phyloP scores from a whole-genome alignment of 2,888 invertebrate species.

The Hipparchia semele region DNA sequence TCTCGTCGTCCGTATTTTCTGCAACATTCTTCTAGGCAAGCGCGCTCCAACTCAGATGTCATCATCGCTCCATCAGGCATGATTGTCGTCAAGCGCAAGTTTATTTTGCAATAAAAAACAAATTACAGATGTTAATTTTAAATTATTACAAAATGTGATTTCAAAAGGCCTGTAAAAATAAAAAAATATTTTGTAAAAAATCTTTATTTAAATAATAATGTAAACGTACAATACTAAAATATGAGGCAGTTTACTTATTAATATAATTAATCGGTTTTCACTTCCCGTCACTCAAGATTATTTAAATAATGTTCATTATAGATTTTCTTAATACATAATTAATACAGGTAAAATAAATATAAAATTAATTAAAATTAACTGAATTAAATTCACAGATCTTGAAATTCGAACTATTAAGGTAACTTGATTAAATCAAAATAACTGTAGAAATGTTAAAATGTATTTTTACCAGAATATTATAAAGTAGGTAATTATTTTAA shows the following conservation, averaged over 20 bases:
- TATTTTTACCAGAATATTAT: not conserved
- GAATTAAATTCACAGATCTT: slow-evolving; percentile 23
- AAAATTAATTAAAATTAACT: slow-evolving; percentile 9
- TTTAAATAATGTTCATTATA: not conserved
- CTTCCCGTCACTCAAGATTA: not conserved
- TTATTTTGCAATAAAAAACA: no score
- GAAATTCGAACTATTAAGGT: slow-evolving; percentile 13
- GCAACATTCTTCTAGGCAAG: no score
- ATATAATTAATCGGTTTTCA: no score
- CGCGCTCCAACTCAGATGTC: no score
- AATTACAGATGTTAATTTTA: no score
- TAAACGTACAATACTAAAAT: not conserved
- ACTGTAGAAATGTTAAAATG: not conserved
- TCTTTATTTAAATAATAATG: slow-evolving; percentile 5
- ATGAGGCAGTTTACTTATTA: not conserved
- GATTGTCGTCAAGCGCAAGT: no score
- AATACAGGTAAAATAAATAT: not conserved
- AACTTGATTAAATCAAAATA: slow-evolving; percentile 7
- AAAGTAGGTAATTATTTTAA: not conserved
- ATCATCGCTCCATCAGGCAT: no score
- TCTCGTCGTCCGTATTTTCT: no score
- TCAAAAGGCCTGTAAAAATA: not conserved
- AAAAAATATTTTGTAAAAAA: not conserved
- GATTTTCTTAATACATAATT: not conserved
- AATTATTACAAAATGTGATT: not conserved